Evolutionary conservation across 1,140 invertebrate species (phyloP), one percentile per base, ranked within the genome.

Genomic region (Drosophila sechellia): DNA sequence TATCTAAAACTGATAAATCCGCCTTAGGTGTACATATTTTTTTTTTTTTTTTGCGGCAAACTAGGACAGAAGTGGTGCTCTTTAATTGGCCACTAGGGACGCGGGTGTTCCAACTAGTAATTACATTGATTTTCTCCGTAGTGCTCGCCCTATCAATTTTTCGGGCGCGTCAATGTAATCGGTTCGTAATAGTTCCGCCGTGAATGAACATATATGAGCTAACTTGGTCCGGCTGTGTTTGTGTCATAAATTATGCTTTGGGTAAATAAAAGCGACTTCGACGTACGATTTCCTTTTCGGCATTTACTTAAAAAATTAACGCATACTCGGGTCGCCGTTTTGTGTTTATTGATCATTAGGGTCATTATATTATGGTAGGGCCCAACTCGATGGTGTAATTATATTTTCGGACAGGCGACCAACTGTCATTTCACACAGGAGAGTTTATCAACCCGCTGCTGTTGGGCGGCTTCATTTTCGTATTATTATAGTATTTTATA

Each of bases 291-390:
- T 69, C 79, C 57, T 75, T 46, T 58, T 64, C 55, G 65, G 50
- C 83, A 73, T 87, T 87, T 87, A 77, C 72, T 69, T 89, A 69
- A 89, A 89, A 83, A 79, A 89, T 87, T 87, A 89, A 79, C 83
- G 76, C 79, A 83, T 79, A 77, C 68, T 71, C 20, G 31, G 15
- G 25, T 40, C 35, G 25, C 20, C 42, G 61, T 69, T 65, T 63
- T 72, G 66, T 73, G 76, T 83, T 76, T 89, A 87, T 83, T 83
- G 81, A 86, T 86, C 84, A 87, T 83, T 87, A 84, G 79, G 83
- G 83, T 83, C 79, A 76, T 79, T 85, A 81, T 70, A 53, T 48
- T n/a, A n/a, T n/a, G n/a, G n/a, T n/a, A n/a, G n/a, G n/a, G n/a
- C n/a, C n/a, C n/a, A n/a, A n/a, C n/a, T 11, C 42, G 42, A 2